Conservation (phyloP, 2,113 vertebrate species). For the Amphilophus citrinellus region DNA sequence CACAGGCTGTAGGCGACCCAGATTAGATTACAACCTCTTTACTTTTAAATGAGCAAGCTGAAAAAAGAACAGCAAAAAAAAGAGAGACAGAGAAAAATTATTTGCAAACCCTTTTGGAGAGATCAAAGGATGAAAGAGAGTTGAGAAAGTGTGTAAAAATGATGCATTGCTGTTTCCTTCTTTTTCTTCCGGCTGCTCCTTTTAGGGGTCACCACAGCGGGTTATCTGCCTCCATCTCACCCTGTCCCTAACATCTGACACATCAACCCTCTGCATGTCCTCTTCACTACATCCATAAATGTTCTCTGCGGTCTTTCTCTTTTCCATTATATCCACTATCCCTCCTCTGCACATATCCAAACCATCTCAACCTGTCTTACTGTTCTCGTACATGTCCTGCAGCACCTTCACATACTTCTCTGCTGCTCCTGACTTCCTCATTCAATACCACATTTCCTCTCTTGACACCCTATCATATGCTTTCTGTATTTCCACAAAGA, state of each 20-base stretch:
- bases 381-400: no score
- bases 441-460: no score
- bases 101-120: constrained; percentile 7
- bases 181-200: not conserved
- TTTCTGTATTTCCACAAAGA: no score
- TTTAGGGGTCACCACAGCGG: not conserved
- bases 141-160: not conserved
- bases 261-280: not conserved
- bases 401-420: no score
- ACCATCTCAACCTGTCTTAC: not conserved
- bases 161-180: not conserved
- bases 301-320: not conserved
- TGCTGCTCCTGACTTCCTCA: no score
- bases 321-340: not conserved
- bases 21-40: constrained; percentile 25
- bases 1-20: not conserved
- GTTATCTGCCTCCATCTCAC: not conserved
- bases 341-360: not conserved
- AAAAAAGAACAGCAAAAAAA: not conserved
- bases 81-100: not conserved
- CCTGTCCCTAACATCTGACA: not conserved
- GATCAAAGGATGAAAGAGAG: not conserved
- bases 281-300: not conserved
- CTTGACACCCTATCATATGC: no score
- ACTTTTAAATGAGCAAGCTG: constrained; percentile 15